Evolutionary conservation across 2,113 vertebrate genomes (phyloP).

Genomic region (Opisthocomus hoazin): DNA sequence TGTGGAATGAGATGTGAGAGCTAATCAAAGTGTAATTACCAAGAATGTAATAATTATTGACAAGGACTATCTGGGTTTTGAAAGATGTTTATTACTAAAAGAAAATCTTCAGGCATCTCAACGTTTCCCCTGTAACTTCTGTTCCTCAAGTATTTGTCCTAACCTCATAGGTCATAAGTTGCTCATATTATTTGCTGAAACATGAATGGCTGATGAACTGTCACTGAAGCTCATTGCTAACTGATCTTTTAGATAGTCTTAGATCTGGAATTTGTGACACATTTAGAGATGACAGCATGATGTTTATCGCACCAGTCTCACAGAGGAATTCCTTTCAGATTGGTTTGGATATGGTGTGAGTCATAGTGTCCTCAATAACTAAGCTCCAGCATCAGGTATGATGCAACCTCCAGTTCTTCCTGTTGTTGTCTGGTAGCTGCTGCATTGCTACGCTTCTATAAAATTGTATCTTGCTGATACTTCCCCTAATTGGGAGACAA

Average conservation of each 20-base stretch:
- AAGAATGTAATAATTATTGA: not conserved
- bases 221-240: not conserved
- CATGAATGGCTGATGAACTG: not conserved
- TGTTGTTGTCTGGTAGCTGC: not conserved
- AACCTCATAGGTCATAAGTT: not conserved
- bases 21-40: not conserved
- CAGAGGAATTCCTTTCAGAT: not conserved
- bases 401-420: not conserved
- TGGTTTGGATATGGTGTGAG: not conserved
- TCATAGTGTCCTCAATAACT: not conserved
- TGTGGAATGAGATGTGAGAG: not conserved
- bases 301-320: not conserved
- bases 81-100: not conserved
- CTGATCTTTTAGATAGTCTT: not conserved
- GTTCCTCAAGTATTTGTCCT: not conserved
- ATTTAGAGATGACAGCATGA: not conserved
- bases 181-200: not conserved
- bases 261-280: not conserved
- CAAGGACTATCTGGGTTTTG: not conserved
- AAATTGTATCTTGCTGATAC: not conserved
- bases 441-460: not conserved
- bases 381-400: not conserved
- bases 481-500: not conserved
- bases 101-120: not conserved
- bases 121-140: fast-evolving